These are phyloP conservation scores for Acanthaster planci DNA, from an alignment of 35 echinoderm and acorn worm genomes.

Conservation along the genomic window DNA sequence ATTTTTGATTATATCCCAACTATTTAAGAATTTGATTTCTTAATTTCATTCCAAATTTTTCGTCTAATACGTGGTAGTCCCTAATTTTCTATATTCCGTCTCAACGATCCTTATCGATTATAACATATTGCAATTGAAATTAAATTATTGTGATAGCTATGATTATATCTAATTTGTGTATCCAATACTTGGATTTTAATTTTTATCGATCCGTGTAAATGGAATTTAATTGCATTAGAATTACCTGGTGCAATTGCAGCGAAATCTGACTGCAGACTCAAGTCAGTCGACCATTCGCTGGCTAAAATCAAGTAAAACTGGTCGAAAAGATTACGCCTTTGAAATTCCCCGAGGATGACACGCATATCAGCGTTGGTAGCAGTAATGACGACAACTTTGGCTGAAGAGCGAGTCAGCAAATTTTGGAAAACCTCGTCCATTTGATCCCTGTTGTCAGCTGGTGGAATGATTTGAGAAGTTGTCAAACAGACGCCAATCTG, in stretches of 20 bases:
- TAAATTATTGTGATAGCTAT: too few species aligned
- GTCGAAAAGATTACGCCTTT: slow-evolving; percentile 38
- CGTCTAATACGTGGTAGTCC: too few species aligned
- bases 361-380: slow-evolving; percentile 22
- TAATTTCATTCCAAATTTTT: too few species aligned
- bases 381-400: slow-evolving; percentile 63
- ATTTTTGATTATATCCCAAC: too few species aligned
- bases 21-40: too few species aligned
- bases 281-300: slow-evolving; percentile 36
- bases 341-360: slow-evolving; percentile 52
- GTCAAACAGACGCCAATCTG: slow-evolving; percentile 72
- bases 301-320: slow-evolving; percentile 57
- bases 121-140: too few species aligned
- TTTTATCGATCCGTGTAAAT: too few species aligned
- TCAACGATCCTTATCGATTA: too few species aligned
- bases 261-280: not conserved
- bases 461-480: slow-evolving; percentile 34
- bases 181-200: too few species aligned
- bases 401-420: slow-evolving; percentile 35
- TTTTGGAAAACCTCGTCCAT: slow-evolving; percentile 61
- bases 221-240: too few species aligned
- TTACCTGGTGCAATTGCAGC: slow-evolving; percentile 8
- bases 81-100: too few species aligned
- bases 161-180: too few species aligned
- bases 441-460: not conserved